Percentiles rank a stretch among this genome's conserved stretches.
These are phyloP conservation scores for Eulacestoma nigropectus DNA, from an alignment of 2,113 vertebrate genomes.

Conservation along the genomic window DNA sequence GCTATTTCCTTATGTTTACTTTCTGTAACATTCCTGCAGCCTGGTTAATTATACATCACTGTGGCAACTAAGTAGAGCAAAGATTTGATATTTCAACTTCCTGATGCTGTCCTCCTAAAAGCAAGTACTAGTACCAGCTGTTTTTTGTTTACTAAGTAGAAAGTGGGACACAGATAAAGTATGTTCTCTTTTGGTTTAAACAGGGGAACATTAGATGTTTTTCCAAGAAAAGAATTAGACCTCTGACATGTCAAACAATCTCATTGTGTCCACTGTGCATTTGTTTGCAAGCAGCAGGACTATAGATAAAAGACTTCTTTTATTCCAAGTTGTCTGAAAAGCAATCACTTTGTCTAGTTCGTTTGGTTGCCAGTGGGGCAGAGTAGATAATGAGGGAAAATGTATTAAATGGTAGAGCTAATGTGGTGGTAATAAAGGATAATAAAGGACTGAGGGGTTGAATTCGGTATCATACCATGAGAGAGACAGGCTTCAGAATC, in stretches of 20 bases:
- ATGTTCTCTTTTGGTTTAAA: slow-evolving; percentile 40
- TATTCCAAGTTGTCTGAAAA: slow-evolving; percentile 41
- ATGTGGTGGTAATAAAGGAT: neutral
- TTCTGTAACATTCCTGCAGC: neutral
- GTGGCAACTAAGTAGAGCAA: neutral
- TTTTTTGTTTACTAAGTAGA: slow-evolving; percentile 62
- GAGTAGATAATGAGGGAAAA: slow-evolving; percentile 11
- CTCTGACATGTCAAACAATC: slow-evolving; percentile 36
- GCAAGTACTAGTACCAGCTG: slow-evolving; percentile 53
- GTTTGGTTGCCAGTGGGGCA: slow-evolving; percentile 16
- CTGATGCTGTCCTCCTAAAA: slow-evolving; percentile 40
- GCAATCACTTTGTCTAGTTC: slow-evolving; percentile 6
- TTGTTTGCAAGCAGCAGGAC: slow-evolving; percentile 49
- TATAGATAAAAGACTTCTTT: slow-evolving; percentile 16
- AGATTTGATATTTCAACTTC: slow-evolving; percentile 30
- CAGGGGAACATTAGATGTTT: slow-evolving; percentile 34
- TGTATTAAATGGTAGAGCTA: neutral
- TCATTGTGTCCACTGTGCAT: slow-evolving; percentile 29
- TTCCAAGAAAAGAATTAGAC: slow-evolving; percentile 52
- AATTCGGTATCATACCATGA: neutral
- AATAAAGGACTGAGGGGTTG: neutral
- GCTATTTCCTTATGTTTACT: slow-evolving; percentile 20
- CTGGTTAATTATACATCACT: slow-evolving; percentile 27
- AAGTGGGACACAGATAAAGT: slow-evolving; percentile 61
- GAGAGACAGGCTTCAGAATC: neutral